Conservation (phyloP, 2,797 vertebrate genomes). For the Enteromius thamalakanensis region DNA sequence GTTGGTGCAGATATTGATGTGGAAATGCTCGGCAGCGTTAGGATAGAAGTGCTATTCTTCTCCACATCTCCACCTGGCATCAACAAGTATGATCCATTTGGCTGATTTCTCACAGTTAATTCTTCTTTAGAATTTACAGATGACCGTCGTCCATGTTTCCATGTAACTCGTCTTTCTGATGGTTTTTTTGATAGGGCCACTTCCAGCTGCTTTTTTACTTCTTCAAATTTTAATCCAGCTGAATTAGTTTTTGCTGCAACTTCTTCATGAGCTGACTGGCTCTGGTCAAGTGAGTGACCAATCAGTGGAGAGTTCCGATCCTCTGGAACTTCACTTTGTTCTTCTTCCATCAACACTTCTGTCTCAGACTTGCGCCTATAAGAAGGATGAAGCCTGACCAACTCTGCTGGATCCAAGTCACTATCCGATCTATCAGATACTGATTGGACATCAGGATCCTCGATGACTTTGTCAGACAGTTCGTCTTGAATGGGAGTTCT, state of each 20-base stretch:
- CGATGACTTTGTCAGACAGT: slow-evolving; percentile 43
- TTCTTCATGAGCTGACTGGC: neutral
- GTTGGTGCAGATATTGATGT: slow-evolving; percentile 22
- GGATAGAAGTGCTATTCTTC: slow-evolving; percentile 65
- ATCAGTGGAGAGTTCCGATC: neutral
- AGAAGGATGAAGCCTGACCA: neutral
- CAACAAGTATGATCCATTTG: slow-evolving; percentile 39
- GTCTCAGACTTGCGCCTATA: neutral
- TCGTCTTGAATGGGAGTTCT: slow-evolving; percentile 38
- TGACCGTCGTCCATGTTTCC: slow-evolving; percentile 49
- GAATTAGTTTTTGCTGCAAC: slow-evolving; percentile 52
- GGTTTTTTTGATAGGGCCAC: neutral
- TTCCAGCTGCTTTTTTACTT: slow-evolving; percentile 44
- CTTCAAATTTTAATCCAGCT: slow-evolving; percentile 55
- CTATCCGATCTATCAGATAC: slow-evolving; percentile 12
- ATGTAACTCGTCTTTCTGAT: slow-evolving; percentile 55
- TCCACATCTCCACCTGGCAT: slow-evolving; percentile 64
- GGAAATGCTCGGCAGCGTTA: slow-evolving; percentile 43
- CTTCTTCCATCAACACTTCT: neutral
- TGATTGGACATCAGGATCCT: slow-evolving; percentile 48
- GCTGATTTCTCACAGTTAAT: slow-evolving; percentile 42
- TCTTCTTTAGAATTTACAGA: slow-evolving; percentile 33
- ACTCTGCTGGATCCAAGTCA: slow-evolving; percentile 48
- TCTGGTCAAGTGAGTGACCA: neutral
- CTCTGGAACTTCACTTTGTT: slow-evolving; percentile 8